Evolutionary conservation across 2,113 vertebrate genomes (phyloP).

Genomic region (Melanocharis versteri): DNA sequence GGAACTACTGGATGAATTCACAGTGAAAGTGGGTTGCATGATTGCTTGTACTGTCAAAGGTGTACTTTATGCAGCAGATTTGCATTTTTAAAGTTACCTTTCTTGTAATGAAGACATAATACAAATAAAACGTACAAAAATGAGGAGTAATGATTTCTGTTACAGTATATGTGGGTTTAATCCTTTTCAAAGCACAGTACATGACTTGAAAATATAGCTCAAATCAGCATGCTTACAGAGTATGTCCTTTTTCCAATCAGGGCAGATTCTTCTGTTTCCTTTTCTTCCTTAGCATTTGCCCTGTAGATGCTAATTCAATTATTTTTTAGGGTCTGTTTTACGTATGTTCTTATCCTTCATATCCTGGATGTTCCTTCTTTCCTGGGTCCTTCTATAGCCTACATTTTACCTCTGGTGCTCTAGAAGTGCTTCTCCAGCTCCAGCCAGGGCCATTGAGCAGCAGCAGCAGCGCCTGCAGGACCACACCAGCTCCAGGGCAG

Average conservation of each 20-base stretch:
- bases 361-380: slow-evolving; percentile 3
- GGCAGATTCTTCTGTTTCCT: not conserved
- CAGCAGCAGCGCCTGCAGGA: not conserved
- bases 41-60: slow-evolving; percentile 49
- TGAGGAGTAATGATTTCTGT: slow-evolving; percentile 46
- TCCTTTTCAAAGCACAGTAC: slow-evolving; percentile 56
- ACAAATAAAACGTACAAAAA: slow-evolving; percentile 76
- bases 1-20: not conserved
- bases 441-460: not conserved
- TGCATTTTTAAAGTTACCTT: slow-evolving; percentile 72
- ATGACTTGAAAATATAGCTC: slow-evolving; percentile 23
- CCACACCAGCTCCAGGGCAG: not conserved
- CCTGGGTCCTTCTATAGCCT: not conserved
- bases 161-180: slow-evolving; percentile 62
- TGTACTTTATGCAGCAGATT: slow-evolving; percentile 60
- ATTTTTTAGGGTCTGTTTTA: not conserved
- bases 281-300: slow-evolving; percentile 6
- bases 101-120: slow-evolving; percentile 66
- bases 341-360: not conserved
- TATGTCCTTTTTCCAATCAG: not conserved
- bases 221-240: slow-evolving; percentile 32
- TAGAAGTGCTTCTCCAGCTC: not conserved
- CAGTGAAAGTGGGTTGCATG: slow-evolving; percentile 68
- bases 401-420: not conserved
- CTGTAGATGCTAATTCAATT: not conserved